Evolutionary conservation across 2,113 vertebrate genomes (phyloP).

Genomic region (Ceuthmochares aereus): DNA sequence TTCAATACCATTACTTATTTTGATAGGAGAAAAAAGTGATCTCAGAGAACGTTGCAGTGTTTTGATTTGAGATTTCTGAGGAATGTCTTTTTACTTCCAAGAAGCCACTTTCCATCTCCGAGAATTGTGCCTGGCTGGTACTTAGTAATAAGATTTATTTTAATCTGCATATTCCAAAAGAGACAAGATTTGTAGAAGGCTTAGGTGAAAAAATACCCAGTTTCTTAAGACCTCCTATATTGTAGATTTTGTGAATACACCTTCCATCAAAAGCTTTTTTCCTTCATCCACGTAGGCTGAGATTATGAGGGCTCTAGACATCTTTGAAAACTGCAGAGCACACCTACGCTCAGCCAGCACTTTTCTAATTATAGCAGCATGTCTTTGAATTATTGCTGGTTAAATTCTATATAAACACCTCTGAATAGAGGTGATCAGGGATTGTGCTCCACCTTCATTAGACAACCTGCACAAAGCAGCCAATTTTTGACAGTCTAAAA

Average conservation of each 20-base stretch:
- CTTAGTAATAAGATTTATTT: neutral
- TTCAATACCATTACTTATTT: neutral
- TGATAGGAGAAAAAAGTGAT: neutral
- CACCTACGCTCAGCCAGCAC: constrained; percentile 42
- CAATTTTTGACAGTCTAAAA: constrained; percentile 34
- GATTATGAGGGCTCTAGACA: constrained; percentile 19
- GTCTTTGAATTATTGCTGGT: constrained; percentile 45
- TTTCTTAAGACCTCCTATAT: neutral
- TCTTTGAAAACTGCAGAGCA: neutral
- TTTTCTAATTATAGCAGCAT: constrained; percentile 54
- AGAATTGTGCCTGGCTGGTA: neutral
- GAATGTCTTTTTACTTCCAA: neutral
- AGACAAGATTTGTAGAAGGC: neutral
- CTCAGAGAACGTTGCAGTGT: neutral
- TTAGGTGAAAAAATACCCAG: neutral
- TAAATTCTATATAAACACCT: constrained; percentile 35
- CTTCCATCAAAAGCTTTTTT: neutral
- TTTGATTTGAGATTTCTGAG: neutral
- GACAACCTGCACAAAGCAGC: constrained; percentile 33
- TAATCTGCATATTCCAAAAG: constrained; percentile 1
- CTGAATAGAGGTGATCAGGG: constrained; percentile 23
- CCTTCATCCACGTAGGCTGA: neutral
- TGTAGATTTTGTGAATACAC: neutral
- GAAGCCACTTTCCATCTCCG: neutral
- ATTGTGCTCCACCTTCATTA: constrained; percentile 6